Evolutionary conservation across 2,113 vertebrate genomes (phyloP).

Genomic region (Anarhynchus alexandrinus): DNA sequence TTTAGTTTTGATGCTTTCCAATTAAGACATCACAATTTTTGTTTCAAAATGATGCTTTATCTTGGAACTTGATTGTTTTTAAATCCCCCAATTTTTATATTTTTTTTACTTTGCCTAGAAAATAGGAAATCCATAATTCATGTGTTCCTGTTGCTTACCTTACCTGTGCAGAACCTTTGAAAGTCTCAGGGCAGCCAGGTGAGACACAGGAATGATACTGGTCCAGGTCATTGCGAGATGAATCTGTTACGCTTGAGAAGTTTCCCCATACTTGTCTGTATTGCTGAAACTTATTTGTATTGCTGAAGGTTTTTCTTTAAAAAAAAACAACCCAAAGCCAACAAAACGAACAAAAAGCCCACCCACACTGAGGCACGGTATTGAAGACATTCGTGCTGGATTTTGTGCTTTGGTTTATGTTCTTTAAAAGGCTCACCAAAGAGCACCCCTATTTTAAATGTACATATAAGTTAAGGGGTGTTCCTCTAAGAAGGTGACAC

Average conservation of each 20-base stretch:
- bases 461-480: no score
- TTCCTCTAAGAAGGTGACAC: no score
- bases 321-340: not conserved
- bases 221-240: not conserved
- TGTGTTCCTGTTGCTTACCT: not conserved
- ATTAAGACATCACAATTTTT: not conserved
- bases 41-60: not conserved
- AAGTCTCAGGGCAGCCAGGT: not conserved
- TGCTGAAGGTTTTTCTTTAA: not conserved
- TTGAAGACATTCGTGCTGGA: no score
- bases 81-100: not conserved
- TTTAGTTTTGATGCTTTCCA: not conserved
- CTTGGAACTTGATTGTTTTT: not conserved
- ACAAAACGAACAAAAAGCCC: not conserved
- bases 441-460: no score
- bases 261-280: not conserved
- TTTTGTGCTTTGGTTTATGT: no score
- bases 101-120: not conserved
- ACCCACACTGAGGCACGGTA: not conserved
- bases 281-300: not conserved
- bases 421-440: no score
- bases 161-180: not conserved
- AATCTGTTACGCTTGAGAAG: not conserved
- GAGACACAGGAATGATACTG: not conserved
- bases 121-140: not conserved